These are phyloP conservation scores for Borostomias antarcticus DNA, from an alignment of 2,797 vertebrate genomes.

Conservation along the genomic window DNA sequence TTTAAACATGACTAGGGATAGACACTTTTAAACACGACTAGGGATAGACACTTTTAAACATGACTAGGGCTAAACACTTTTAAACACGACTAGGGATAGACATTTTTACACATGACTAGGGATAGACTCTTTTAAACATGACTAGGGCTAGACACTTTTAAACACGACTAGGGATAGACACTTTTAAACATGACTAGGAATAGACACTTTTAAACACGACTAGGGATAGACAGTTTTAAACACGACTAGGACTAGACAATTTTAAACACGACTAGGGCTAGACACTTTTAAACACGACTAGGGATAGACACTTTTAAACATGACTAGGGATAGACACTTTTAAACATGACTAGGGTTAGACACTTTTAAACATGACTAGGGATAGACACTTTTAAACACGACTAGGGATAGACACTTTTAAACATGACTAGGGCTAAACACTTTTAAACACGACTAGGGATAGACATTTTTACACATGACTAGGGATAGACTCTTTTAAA, in stretches of 20 bases:
- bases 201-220: slow-evolving; percentile 10
- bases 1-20: slow-evolving; percentile 5
- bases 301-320: slow-evolving; percentile 22
- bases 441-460: slow-evolving; percentile 10
- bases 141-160: slow-evolving; percentile 20
- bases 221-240: slow-evolving; percentile 21
- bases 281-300: slow-evolving; percentile 9
- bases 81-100: slow-evolving; percentile 9
- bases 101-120: slow-evolving; percentile 10
- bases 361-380: slow-evolving; percentile 13
- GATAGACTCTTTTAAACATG: slow-evolving; percentile 12
- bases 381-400: slow-evolving; percentile 14
- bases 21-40: slow-evolving; percentile 9
- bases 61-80: slow-evolving; percentile 14
- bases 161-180: slow-evolving; percentile 13
- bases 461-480: slow-evolving; percentile 2
- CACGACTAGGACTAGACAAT: slow-evolving; percentile 13
- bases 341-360: slow-evolving; percentile 8
- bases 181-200: slow-evolving; percentile 8
- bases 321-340: slow-evolving; percentile 14
- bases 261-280: slow-evolving; percentile 7
- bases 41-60: slow-evolving; percentile 22
- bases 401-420: slow-evolving; percentile 19
- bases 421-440: slow-evolving; percentile 12
- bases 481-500: slow-evolving; percentile 21